Evolutionary conservation across 2,113 vertebrate genomes (phyloP), one percentile per base, ranked within the genome.

Genomic region (Speoplatyrhinus poulsoni): DNA sequence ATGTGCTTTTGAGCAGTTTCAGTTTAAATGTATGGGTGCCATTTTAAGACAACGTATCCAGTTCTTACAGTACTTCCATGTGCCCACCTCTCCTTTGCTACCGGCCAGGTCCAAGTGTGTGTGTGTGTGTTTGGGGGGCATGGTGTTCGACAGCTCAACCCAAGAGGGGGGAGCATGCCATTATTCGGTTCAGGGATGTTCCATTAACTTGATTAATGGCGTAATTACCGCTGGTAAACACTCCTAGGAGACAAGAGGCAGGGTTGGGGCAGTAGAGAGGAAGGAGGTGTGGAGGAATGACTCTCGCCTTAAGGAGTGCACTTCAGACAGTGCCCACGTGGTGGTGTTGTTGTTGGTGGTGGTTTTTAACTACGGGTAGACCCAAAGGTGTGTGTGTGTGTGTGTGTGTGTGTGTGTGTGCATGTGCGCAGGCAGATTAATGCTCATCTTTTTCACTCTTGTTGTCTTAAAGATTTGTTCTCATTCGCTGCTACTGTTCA

Each of bases 181-280:
- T 90, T 55, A 70, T 79, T 80, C 65, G 68, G 59, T 76, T 85
- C 73, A 57, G 76, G 76, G 79, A 83, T 76, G 61, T 83, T 79
- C 83, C 82, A 85, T 92, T 90, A 88, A 82, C 65, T 72, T 90
- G 90, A 92, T 91, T 75, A 88, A 91, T 90, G 83, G 61, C 26
- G 68, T 82, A 85, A 90, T 91, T 89, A 89, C 65, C 3, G 46
- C 41, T 70, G 52, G 83, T 88, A 88, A 88, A 91, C 84, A 88
- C 76, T 49, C 64, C 76, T 76, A 13, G 46, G 69, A 88, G 83
- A 88, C 82, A 74, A 77, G 74, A 67, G 57, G 60, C 55, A 11
- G 72, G 55, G 48, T 73, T 64, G 48, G 32, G 58, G 71, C 65
- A 50, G 49, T 12, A 19, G 7, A 10, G 49, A 17, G 52, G 16